These are phyloP conservation scores for Lottia gigantea DNA, from an alignment of 2,888 invertebrate genomes.

Conservation along the genomic window DNA sequence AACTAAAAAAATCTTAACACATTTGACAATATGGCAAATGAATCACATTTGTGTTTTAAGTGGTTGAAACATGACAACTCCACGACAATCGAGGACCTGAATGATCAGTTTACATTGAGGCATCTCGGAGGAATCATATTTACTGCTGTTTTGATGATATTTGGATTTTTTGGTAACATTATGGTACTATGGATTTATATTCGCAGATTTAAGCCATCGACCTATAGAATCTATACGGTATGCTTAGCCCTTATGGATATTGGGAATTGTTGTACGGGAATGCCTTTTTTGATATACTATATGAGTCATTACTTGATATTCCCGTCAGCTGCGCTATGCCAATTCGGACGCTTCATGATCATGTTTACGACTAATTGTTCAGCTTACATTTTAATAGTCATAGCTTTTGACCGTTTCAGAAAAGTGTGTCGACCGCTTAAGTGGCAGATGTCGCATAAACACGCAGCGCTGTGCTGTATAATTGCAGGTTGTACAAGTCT, in stretches of 20 bases:
- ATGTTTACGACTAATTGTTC: slow-evolving; percentile 30
- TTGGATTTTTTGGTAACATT: too few species aligned
- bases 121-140: too few species aligned
- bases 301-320: slow-evolving; percentile 29
- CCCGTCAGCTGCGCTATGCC: slow-evolving; percentile 27
- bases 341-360: slow-evolving; percentile 31
- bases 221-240: not conserved
- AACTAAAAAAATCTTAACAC: too few species aligned
- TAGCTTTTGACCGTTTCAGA: slow-evolving; percentile 29
- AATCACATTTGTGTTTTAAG: too few species aligned
- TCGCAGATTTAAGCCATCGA: too few species aligned
- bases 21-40: too few species aligned
- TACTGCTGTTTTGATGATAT: too few species aligned
- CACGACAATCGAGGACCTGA: too few species aligned
- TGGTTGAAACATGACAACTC: too few species aligned
- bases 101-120: too few species aligned
- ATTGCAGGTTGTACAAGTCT: slow-evolving; percentile 19
- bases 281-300: slow-evolving; percentile 28
- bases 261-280: slow-evolving; percentile 23
- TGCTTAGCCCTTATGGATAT: slow-evolving; percentile 31
- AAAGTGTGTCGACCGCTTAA: slow-evolving; percentile 29
- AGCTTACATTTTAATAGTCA: slow-evolving; percentile 24
- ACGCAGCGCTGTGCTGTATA: slow-evolving; percentile 19
- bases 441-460: slow-evolving; percentile 27
- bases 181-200: too few species aligned